phyloP scores from a whole-genome alignment of 2,888 invertebrate species.

The Mesochorus sp. region DNA sequence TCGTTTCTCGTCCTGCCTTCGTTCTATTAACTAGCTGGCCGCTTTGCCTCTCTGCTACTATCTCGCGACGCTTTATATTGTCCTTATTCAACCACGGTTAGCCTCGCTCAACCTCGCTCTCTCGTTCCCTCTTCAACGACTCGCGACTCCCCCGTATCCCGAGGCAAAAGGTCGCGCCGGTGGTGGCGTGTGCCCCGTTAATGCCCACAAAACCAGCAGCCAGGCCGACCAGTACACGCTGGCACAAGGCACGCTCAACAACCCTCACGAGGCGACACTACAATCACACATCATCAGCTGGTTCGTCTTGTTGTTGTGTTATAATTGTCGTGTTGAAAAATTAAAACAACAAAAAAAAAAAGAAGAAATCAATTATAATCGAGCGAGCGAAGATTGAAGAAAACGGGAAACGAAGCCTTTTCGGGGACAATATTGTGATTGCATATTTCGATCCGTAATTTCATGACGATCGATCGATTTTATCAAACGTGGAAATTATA shows the following conservation, averaged over 20 bases:
- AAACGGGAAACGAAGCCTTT: neutral
- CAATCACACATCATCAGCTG: neutral
- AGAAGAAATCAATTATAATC: neutral
- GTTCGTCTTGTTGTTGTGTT: neutral
- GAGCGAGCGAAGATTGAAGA: neutral
- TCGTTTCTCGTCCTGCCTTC: slow-evolving; percentile 57
- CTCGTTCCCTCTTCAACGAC: slow-evolving; percentile 18
- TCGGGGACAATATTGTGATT: neutral
- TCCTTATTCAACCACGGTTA: slow-evolving; percentile 51
- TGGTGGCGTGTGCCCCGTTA: slow-evolving; percentile 68
- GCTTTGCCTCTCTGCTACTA: slow-evolving; percentile 18
- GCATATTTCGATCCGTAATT: neutral
- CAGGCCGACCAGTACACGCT: slow-evolving; percentile 76
- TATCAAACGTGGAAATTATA: neutral
- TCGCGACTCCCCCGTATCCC: slow-evolving; percentile 56
- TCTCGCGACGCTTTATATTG: slow-evolving; percentile 1
- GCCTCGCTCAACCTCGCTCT: slow-evolving; percentile 28
- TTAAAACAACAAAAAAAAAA: neutral
- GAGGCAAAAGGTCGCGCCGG: slow-evolving; percentile 54
- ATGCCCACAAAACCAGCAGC: slow-evolving; percentile 68
- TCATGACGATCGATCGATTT: neutral
- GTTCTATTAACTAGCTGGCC: slow-evolving; percentile 39
- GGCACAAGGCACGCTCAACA: slow-evolving; percentile 76
- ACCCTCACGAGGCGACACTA: slow-evolving; percentile 26
- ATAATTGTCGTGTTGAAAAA: no score